phyloP scores from a whole-genome alignment of 2,888 invertebrate genomes.

The Germaria angustata region DNA sequence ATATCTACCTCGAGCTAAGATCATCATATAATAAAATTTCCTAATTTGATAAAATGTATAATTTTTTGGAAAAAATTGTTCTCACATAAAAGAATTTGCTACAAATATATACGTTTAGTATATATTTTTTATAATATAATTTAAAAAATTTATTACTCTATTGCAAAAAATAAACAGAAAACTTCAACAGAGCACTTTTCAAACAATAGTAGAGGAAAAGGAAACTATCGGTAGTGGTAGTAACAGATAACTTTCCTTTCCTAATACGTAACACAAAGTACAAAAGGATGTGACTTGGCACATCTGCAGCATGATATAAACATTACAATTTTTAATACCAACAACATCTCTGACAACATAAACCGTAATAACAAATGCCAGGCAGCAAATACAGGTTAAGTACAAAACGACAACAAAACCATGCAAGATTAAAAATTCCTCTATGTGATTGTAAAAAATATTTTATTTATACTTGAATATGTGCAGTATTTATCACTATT shows the following conservation, averaged over 20 bases:
- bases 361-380: constrained; percentile 7
- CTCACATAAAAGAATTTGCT: too few relatives aligned
- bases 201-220: too few relatives aligned
- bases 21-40: too few relatives aligned
- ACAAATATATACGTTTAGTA: too few relatives aligned
- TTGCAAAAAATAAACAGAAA: too few relatives aligned
- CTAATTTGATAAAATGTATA: too few relatives aligned
- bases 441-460: constrained; percentile 40
- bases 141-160: too few relatives aligned
- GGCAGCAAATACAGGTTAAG: constrained; percentile 47
- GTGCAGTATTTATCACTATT: not conserved
- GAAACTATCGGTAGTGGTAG: not conserved
- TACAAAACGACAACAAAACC: constrained; percentile 22
- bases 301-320: constrained; percentile 63
- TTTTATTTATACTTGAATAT: constrained; percentile 5
- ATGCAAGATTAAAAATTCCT: not conserved
- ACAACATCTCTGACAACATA: constrained; percentile 18
- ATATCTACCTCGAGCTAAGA: too few relatives aligned
- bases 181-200: too few relatives aligned
- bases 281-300: constrained; percentile 65
- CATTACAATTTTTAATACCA: constrained; percentile 38
- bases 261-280: constrained; percentile 57
- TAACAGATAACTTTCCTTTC: not conserved
- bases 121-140: too few relatives aligned
- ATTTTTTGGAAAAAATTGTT: too few relatives aligned